Evolutionary conservation across 1,140 invertebrate genomes (phyloP), one percentile per base, ranked within the genome.

Genomic region (Oryctes rhinoceros): DNA sequence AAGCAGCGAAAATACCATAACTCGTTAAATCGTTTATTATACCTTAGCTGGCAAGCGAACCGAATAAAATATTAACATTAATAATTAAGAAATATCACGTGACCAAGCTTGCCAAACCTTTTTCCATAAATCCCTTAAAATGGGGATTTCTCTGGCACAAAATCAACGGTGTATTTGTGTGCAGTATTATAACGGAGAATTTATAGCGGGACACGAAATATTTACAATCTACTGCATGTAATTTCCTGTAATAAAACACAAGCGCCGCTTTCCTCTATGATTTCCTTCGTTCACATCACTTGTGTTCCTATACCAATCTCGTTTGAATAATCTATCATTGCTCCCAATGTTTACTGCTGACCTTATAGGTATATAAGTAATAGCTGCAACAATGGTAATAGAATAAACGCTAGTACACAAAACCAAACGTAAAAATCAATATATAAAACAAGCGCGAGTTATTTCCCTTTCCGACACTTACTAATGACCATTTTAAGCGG

Each of bases 231-330:
- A 13, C 20, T 67, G 65, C 65, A 67, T 67, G 65, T 67, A 67
- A 67, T 67, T 67, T 67, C 65, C 65, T 24, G 65, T 67, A 67
- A 67, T 67, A 67, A 67, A 67, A 67, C 65, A 67, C 65, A 67
- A 67, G 35, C 65, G 18, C 18, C 20, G 65, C 65, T 67, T 67
- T 67, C 20, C 65, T 67, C 65, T 67, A 67, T 67, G 13, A 67
- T 67, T 67, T 67, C 24, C 65, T 67, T 67, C 18, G 65, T 67
- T 67, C 24, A 24, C 18, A 67, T 67, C 24, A 67, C 24, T 67
- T 24, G 18, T 24, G n/a, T 18, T 11, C 65, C 65, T 24, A 48
- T 30, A 67, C 65, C 65, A 67, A 67, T 67, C 18, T 67, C 65
- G 65, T 4, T 18, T 18, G 65, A 24, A 67, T 67, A 67, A 67